A percentile compares a stretch with the other conserved stretches of the same genome.
These are phyloP conservation scores for Macrobrachium nipponense DNA, from an alignment of 1,140 invertebrate genomes.

Conservation along the genomic window DNA sequence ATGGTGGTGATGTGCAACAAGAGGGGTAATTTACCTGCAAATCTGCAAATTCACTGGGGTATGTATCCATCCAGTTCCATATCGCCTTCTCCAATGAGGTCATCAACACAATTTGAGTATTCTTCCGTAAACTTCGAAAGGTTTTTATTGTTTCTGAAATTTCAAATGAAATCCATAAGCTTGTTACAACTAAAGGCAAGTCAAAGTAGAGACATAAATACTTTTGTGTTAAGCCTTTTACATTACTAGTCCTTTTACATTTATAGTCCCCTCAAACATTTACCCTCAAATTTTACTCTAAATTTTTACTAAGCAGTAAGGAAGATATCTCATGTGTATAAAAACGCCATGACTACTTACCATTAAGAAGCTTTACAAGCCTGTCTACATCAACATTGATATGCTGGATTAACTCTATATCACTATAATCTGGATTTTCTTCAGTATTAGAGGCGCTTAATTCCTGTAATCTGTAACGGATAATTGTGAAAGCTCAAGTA, in stretches of 20 bases:
- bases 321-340: too few relatives aligned
- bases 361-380: slow-evolving; percentile 83
- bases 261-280: too few relatives aligned
- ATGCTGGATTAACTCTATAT: slow-evolving; percentile 97
- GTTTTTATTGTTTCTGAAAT: slow-evolving; percentile 89
- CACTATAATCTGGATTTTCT: slow-evolving; percentile 93
- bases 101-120: slow-evolving; percentile 86
- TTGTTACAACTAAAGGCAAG: background rate
- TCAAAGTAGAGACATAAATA: too few relatives aligned
- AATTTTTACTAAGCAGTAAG: too few relatives aligned
- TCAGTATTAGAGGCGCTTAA: slow-evolving; percentile 83
- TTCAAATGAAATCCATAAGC: slow-evolving; percentile 21
- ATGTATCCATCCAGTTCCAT: slow-evolving; percentile 99
- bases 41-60: slow-evolving; percentile 71
- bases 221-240: too few relatives aligned
- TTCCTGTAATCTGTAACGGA: slow-evolving; percentile 79
- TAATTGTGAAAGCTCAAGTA: slow-evolving; percentile 20
- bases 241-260: too few relatives aligned
- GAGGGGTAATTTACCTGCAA: slow-evolving; percentile 46
- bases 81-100: slow-evolving; percentile 93
- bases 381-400: slow-evolving; percentile 92
- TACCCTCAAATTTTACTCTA: too few relatives aligned
- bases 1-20: too few relatives aligned
- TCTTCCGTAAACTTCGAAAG: slow-evolving; percentile 89
- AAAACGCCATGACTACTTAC: slow-evolving; percentile 54